Evolutionary conservation across 2,113 vertebrate genomes (phyloP).

Genomic region (Rhinichthys klamathensis): DNA sequence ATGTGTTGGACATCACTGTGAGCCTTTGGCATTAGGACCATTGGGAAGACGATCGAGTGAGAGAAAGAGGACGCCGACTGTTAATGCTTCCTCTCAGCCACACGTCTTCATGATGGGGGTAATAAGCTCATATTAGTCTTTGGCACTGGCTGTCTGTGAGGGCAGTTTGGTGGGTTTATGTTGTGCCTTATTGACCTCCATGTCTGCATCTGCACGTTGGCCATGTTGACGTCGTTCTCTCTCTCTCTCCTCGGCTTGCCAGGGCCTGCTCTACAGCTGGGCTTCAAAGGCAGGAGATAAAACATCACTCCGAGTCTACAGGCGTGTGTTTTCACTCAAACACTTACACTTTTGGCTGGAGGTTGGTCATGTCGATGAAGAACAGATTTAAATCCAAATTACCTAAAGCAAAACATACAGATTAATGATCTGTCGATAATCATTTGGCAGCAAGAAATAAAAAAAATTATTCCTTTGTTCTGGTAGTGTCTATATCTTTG

Average conservation of each 20-base stretch:
- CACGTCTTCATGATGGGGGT: not conserved
- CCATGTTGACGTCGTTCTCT: not conserved
- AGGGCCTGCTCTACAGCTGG: conserved; percentile 71
- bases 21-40: not conserved
- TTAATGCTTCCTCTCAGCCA: not conserved
- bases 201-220: not conserved
- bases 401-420: conserved; percentile 15
- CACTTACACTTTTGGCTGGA: conserved; percentile 55
- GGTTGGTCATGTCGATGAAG: conserved; percentile 37
- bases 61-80: not conserved
- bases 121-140: not conserved
- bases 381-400: conserved; percentile 28
- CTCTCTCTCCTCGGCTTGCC: conserved; percentile 39
- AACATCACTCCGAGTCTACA: conserved; percentile 59
- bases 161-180: not conserved
- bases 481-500: not conserved
- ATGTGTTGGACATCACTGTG: not conserved
- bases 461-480: conserved; percentile 13
- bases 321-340: conserved; percentile 70
- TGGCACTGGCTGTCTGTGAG: not conserved
- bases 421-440: conserved; percentile 33
- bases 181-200: not conserved
- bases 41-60: not conserved
- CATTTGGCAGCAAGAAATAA: conserved; percentile 15
- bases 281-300: conserved; percentile 74